Evolutionary conservation across 2,113 vertebrate genomes (phyloP), one percentile per base, ranked within the genome.

Genomic region (Steatornis caripensis): DNA sequence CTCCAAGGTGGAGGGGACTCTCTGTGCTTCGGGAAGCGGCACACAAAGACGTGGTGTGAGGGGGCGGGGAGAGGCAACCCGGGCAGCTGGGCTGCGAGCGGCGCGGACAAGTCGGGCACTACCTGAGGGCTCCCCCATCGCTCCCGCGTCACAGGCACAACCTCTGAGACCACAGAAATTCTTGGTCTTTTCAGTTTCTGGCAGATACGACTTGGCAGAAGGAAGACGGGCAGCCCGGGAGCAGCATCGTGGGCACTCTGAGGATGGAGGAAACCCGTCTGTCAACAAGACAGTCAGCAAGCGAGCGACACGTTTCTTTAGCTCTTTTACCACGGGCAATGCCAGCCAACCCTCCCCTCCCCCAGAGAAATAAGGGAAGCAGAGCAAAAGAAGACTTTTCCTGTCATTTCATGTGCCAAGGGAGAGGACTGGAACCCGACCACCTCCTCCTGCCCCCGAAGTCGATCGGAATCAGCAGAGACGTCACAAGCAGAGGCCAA

Each of bases 1-100:
- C 94, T 96, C 96, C 93, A 91, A 90, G 87, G 61, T 9, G 55
- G 26, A 55, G 37, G 79, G 91, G 72, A 70, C 95, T 78, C 61
- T 69, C n/a, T 78, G 96, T 87, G 9, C 91, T 76, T 37, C 16
- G 21, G 69, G 85, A 53, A 83, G 90, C 22, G 0, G 69, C 29
- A 2, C 39, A 97, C 96, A 97, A 94, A 96, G 96, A 48, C 27
- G 22, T 6, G 64, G 24, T 90, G 70, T 60, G 54, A 48, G 48
- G 86, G 76, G 61, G 32, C 39, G 9, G 37, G 64, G 89, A 32
- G 68, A n/a, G 24, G 76, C 85, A 70, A 19, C 12, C 5, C 30
- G 4, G 46, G 71, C 83, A 58, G 87, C 94, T 69, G 77, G 76
- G 13, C 27, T 10, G 39, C n/a, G 41, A 65, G 57, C 6, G 4